Evolutionary conservation across 2,797 vertebrate species (phyloP).

Genomic region (Lateolabrax maculatus): DNA sequence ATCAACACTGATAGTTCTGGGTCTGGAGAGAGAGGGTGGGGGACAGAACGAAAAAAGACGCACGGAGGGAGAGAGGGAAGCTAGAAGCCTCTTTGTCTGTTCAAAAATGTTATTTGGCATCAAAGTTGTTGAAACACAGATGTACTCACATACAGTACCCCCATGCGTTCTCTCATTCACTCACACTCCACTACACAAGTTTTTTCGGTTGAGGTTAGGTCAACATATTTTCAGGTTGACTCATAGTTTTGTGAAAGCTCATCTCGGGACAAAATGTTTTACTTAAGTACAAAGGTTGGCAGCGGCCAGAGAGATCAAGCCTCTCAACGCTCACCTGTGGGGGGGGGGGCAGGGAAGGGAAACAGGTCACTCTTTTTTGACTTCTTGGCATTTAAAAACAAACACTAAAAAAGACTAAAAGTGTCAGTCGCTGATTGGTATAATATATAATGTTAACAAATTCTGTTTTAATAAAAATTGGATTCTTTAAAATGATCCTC

Average conservation of each 20-base stretch:
- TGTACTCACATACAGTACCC: not conserved
- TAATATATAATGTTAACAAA: not conserved
- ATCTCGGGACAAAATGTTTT: conserved; percentile 64
- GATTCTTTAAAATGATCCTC: no score
- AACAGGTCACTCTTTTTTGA: conserved; percentile 1
- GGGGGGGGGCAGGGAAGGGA: not conserved
- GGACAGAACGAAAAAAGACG: not conserved
- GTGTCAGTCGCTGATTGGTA: not conserved
- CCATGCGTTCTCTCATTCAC: conserved; percentile 23
- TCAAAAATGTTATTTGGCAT: conserved; percentile 11
- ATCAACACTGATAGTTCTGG: not conserved
- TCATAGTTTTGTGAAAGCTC: conserved; percentile 68
- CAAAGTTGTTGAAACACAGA: conserved; percentile 12
- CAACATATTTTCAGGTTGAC: conserved; percentile 73
- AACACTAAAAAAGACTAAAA: not conserved
- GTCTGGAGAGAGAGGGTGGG: no score
- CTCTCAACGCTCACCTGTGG: conserved; percentile 38
- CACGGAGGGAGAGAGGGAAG: not conserved
- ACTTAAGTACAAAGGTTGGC: conserved; percentile 58
- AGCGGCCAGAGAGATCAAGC: conserved; percentile 27
- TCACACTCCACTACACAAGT: conserved; percentile 30
- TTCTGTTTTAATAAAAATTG: no score
- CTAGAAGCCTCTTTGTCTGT: not conserved
- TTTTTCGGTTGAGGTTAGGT: conserved; percentile 59
- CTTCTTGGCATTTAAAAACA: conserved; percentile 34